Percentiles rank a stretch among this genome's conserved stretches.
Evolutionary conservation across 2,113 vertebrate genomes (phyloP).

Genomic region (Aspiorhynchus laticeps): DNA sequence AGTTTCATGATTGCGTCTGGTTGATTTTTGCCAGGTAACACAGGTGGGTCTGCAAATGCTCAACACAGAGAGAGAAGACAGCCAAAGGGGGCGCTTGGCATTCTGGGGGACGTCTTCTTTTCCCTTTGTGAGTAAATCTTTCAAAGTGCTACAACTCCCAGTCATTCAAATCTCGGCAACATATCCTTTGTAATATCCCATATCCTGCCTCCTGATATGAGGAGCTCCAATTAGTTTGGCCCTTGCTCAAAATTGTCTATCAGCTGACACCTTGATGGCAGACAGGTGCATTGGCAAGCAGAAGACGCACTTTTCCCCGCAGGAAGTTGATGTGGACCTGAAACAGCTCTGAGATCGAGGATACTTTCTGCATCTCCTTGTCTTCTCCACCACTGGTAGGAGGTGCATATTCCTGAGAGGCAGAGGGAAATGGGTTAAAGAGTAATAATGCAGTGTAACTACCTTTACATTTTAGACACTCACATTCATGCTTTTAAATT

Average conservation of each 20-base stretch:
- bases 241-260: slow-evolving; percentile 51
- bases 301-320: slow-evolving; percentile 76
- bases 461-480: background rate
- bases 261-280: slow-evolving; percentile 75
- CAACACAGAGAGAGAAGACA: slow-evolving; percentile 19
- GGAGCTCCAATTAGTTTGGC: slow-evolving; percentile 59
- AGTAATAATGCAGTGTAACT: background rate
- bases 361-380: slow-evolving; percentile 70
- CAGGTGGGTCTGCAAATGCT: slow-evolving; percentile 9
- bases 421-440: background rate
- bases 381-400: slow-evolving; percentile 49
- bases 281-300: slow-evolving; percentile 70
- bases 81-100: slow-evolving; percentile 20
- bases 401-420: slow-evolving; percentile 71
- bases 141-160: slow-evolving; percentile 44
- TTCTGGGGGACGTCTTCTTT: slow-evolving; percentile 34
- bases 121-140: slow-evolving; percentile 27
- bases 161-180: background rate
- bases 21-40: background rate
- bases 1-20: background rate
- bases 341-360: slow-evolving; percentile 71
- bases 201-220: slow-evolving; percentile 59
- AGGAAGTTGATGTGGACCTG: slow-evolving; percentile 78
- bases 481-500: background rate
- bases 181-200: slow-evolving; percentile 54